Evolutionary conservation across 2,113 vertebrate genomes (phyloP), one percentile per base, ranked within the genome.

Genomic region (Saguinus midas): DNA sequence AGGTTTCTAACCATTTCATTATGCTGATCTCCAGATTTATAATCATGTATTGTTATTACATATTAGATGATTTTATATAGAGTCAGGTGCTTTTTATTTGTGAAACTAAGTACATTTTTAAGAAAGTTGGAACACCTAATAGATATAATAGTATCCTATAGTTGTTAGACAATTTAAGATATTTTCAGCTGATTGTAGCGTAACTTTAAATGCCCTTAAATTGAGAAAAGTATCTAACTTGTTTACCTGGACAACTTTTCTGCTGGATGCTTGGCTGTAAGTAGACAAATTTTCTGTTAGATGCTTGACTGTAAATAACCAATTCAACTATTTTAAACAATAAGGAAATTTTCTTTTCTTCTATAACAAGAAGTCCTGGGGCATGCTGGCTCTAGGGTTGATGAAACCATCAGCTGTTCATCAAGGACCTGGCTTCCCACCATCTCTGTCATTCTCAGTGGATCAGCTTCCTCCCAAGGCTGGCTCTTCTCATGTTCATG

Each of bases 11-110:
- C 5, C 48, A 81, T 55, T 64, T 79, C 57, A 84, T 94, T 80
- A 83, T 66, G 81, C 7, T 94, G 70, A 90, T 95, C 8, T 92
- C 43, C n/a, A 95, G 90, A 83, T 37, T 79, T 86, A 40, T 68
- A 79, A 37, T 73, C 16, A 52, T 45, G 29, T 70, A 37, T 25
- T 78, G 32, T 80, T 92, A 94, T 91, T 83, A 80, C n/a, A 61
- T 88, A 55, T 21, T 55, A 82, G n/a, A 52, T 90, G 66, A 82
- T 76, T 96, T 90, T 94, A 72, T 88, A 68, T 73, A 16, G 17
- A 35, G 37, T 45, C 20, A 91, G 61, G 57, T 93, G 32, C 20
- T 91, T 97, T 80, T 93, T 21, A 96, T 88, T 88, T 93, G 29
- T 11, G 50, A 64, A 95, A 92, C 50, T 52, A 90, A 48, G 8